Conservation (phyloP, 2,113 vertebrate species). For the Alosa alosa region DNA sequence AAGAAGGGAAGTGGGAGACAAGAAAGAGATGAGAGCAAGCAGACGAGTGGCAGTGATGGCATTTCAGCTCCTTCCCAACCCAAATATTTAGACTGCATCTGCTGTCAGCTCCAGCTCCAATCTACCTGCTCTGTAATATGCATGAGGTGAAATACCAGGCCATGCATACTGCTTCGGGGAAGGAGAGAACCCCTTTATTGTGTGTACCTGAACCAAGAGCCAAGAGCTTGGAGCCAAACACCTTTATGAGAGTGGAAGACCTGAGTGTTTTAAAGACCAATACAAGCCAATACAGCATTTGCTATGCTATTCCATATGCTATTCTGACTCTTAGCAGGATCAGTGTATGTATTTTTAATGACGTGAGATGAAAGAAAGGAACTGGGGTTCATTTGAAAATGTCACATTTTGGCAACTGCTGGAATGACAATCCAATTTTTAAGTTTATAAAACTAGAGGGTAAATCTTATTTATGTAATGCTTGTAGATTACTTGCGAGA, state of each 20-base stretch:
- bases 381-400: not conserved
- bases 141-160: slow-evolving; percentile 47
- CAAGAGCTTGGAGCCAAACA: not conserved
- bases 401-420: not conserved
- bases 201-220: not conserved
- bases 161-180: slow-evolving; percentile 45
- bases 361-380: not conserved
- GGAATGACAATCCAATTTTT: not conserved
- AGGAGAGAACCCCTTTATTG: not conserved
- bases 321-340: not conserved
- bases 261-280: not conserved
- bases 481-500: not conserved
- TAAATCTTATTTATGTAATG: not conserved
- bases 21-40: not conserved
- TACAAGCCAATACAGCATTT: not conserved
- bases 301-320: not conserved
- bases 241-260: not conserved
- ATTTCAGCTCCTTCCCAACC: slow-evolving; percentile 42
- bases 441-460: not conserved
- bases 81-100: slow-evolving; percentile 50
- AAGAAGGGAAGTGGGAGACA: not conserved
- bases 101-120: slow-evolving; percentile 46
- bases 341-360: not conserved
- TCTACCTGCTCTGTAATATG: slow-evolving; percentile 46
- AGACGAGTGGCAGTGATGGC: slow-evolving; percentile 42